phyloP scores from a whole-genome alignment of 2,888 invertebrate species.

The Rhagophthalmus giganteus region DNA sequence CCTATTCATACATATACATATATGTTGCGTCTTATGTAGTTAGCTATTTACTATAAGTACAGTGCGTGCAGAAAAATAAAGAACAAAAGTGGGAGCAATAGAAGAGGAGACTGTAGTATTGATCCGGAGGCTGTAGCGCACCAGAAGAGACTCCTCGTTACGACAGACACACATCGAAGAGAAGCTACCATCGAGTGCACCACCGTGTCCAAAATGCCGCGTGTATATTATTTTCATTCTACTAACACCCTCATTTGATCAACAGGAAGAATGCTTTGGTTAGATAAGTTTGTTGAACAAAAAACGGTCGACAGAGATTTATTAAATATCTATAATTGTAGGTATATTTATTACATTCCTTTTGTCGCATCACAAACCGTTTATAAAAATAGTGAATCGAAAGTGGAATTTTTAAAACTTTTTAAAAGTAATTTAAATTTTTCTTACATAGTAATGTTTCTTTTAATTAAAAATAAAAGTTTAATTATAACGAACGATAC shows the following conservation, averaged over 20 bases:
- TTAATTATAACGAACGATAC: too few species aligned
- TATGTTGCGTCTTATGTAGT: too few species aligned
- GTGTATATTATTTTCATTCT: slow-evolving; percentile 15
- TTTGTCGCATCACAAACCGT: too few species aligned
- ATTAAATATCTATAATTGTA: too few species aligned
- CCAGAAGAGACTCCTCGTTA: slow-evolving; percentile 21
- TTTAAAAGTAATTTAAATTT: too few species aligned
- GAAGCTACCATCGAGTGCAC: slow-evolving; percentile 25
- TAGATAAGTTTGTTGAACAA: slow-evolving; percentile 16
- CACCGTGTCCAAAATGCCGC: slow-evolving; percentile 15
- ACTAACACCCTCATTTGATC: slow-evolving; percentile 10
- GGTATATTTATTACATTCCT: too few species aligned
- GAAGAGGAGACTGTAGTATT: slow-evolving; percentile 33
- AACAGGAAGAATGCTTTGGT: slow-evolving; percentile 17
- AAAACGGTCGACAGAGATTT: background rate
- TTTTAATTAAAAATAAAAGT: too few species aligned
- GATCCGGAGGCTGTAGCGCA: slow-evolving; percentile 35
- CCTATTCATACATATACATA: too few species aligned
- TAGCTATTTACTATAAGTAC: slow-evolving; percentile 9
- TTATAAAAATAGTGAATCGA: too few species aligned
- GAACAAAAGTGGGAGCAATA: slow-evolving; percentile 30
- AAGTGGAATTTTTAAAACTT: too few species aligned
- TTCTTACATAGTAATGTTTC: too few species aligned
- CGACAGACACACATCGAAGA: slow-evolving; percentile 32
- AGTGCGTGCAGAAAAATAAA: slow-evolving; percentile 28